Evolutionary conservation across 2,888 invertebrate genomes (phyloP), one percentile per base, ranked within the genome.

Genomic region (Zonitis immaculata): DNA sequence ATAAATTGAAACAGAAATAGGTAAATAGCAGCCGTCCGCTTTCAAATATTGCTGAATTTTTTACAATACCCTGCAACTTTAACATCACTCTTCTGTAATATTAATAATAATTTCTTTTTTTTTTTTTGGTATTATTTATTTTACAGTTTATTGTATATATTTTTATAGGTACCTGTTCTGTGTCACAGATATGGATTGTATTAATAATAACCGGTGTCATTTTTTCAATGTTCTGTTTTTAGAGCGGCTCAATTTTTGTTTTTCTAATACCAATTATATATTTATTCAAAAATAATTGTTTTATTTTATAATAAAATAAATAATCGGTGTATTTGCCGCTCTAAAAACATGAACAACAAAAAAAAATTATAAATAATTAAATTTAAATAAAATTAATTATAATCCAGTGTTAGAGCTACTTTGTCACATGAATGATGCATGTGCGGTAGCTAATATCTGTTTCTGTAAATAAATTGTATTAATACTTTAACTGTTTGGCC

Each of bases 121-220:
- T 46, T 52, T 59, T 49, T 58, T 51, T 35, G 54, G 51, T 56
- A 54, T 58, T 57, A 62, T 58, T 59, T 60, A 56, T 56, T 55
- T 56, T 22, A n/a, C 28, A 26, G n/a, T 20, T 56, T 62, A 57
- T 54, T 68, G 66, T 70, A 69, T 66, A 68, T 69, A 68, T 70
- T 73, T 73, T 74, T 71, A 73, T 73, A 73, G 73, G 74, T 75
- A 75, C 74, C 74, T 75, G 74, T 74, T 73, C 71, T 73, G 71
- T 71, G 70, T 71, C 67, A 66, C 66, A 66, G 67, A 69, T 66
- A 67, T 67, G 66, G 65, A 70, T 66, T 69, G 67, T 71, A 70
- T 39, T 39, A 32, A 26, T 39, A 32, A 26, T 63, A 66, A 66
- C 69, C 68, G 64, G 69, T 71, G 70, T 70, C 69, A 67, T 67